phyloP scores from a whole-genome alignment of 1,140 invertebrate species.

The Aphaenogaster ashmeadi region DNA sequence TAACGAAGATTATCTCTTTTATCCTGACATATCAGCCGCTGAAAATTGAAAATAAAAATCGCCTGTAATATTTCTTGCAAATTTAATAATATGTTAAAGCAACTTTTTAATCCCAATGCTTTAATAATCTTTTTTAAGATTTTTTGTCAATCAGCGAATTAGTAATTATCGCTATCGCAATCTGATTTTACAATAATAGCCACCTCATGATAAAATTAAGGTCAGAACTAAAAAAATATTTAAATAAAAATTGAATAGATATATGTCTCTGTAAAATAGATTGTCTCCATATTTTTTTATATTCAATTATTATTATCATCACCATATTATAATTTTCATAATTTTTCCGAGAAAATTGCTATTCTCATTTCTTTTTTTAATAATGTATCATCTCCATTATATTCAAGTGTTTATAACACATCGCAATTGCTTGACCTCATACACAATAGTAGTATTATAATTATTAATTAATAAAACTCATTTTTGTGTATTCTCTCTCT shows the following conservation, averaged over 20 bases:
- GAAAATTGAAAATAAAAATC: slow-evolving; percentile 40
- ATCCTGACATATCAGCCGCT: slow-evolving; percentile 26
- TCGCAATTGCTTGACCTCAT: slow-evolving; percentile 83
- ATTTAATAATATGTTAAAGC: slow-evolving; percentile 11
- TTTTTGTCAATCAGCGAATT: slow-evolving; percentile 26
- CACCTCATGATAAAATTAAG: slow-evolving; percentile 40
- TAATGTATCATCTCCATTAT: slow-evolving; percentile 70
- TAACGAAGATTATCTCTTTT: slow-evolving; percentile 20
- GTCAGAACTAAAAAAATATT: slow-evolving; percentile 56
- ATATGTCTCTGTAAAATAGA: slow-evolving; percentile 81
- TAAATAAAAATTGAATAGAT: slow-evolving; percentile 75
- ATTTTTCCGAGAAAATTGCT: slow-evolving; percentile 72
- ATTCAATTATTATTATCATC: slow-evolving; percentile 75
- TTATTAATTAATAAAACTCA: slow-evolving; percentile 84
- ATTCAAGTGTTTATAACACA: slow-evolving; percentile 78
- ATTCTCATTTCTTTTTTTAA: slow-evolving; percentile 55
- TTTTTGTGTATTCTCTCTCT: slow-evolving; percentile 72
- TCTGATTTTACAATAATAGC: slow-evolving; percentile 17
- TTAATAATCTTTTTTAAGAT: slow-evolving; percentile 22
- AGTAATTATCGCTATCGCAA: slow-evolving; percentile 39
- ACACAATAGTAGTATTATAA: slow-evolving; percentile 84
- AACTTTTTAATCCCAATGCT: slow-evolving; percentile 10
- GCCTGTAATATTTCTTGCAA: not conserved
- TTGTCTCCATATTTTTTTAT: slow-evolving; percentile 69
- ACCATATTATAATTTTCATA: slow-evolving; percentile 65